Percentiles rank a stretch among this genome's conserved stretches.
phyloP scores from a whole-genome alignment of 2,888 invertebrate genomes.

The Cremastobaeus sp. region DNA sequence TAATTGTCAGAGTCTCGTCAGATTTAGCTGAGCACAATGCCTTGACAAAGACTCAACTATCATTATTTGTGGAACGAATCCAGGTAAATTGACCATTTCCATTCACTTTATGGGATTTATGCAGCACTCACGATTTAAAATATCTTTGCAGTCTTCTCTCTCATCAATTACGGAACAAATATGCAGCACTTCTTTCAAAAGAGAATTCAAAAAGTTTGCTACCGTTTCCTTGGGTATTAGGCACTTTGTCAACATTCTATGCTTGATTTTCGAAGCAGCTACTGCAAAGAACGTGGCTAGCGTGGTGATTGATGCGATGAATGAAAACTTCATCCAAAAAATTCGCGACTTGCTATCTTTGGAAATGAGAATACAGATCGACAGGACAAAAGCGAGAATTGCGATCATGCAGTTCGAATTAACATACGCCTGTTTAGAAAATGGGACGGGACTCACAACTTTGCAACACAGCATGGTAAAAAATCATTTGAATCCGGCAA shows the following conservation, averaged over 20 bases:
- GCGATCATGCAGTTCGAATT: conserved; percentile 26
- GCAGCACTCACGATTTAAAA: too few species aligned
- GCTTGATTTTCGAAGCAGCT: conserved; percentile 39
- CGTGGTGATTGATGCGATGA: conserved; percentile 22
- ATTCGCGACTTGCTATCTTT: conserved; percentile 13
- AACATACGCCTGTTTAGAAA: conserved; percentile 66
- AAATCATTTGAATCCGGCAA: conserved; percentile 66
- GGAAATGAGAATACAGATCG: conserved; percentile 12
- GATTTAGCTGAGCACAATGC: conserved; percentile 39
- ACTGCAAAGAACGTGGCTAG: conserved; percentile 21
- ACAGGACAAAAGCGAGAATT: conserved; percentile 9
- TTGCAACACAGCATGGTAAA: conserved; percentile 65
- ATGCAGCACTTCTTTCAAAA: background rate
- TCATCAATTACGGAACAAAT: conserved; percentile 22
- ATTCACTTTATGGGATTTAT: background rate
- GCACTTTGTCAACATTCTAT: conserved; percentile 20
- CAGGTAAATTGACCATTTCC: conserved; percentile 13
- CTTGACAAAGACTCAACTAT: too few species aligned
- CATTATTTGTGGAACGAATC: conserved; percentile 9
- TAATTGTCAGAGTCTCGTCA: conserved; percentile 33
- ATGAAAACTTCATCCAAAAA: conserved; percentile 15
- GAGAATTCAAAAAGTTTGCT: conserved; percentile 6
- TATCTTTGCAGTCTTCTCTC: conserved; percentile 31
- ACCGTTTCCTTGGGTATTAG: conserved; percentile 2
- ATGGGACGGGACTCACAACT: conserved; percentile 56